Base-by-base conservation (phyloP, 2,113 vertebrate genomes). In the Ranitomeya imitator region DNA sequence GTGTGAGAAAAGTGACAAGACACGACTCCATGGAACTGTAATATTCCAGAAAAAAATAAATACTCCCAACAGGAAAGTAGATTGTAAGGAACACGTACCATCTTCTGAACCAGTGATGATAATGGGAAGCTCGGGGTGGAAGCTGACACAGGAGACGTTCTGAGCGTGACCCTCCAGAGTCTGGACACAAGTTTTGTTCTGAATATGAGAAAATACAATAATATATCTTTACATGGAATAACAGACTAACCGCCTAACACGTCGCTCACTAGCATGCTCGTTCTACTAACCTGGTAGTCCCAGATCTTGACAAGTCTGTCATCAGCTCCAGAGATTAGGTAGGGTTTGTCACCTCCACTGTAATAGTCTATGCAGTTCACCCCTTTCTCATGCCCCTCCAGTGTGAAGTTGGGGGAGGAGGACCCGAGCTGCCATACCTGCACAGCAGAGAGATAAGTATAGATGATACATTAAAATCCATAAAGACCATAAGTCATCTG, bases 371-470 rank as follows among this genome's bases (percentile, higher is more conserved):
- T 99, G 91, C 98, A 99, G 92, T 99, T 99, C 26, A 99, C 98
- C 0, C 98, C 98, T 90, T 99, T 99, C 91, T 99, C 98, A 0
- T 99, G 98, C 65, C 98, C 98, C 89, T 99, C 98, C 93, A 99
- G 93, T 60, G 98, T 99, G 90, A 99, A 99, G 93, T 99, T 99
- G 60, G 98, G 98, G 86, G 98, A 98, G 0, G 97, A 99, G 11
- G 98, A 99, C 51, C 98, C 98, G n/a, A 99, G 96, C 92, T 99
- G 98, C 98, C 98, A 99, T 14, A 99, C 98, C 98, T 99, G 82
- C 3, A 23, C 67, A 90, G 85, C 3, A 89, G 59, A 6, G n/a
- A n/a, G 4, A 77, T 0, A 6, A 31, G 74, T 0, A 18, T 0
- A 23, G 23, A n/a, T 65, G 12, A 74, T 55, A 12, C 71, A 79